These are phyloP conservation scores for Bergia sp. DNA, from an alignment of 92 coral and sea anemone genomes.

Conservation along the genomic window DNA sequence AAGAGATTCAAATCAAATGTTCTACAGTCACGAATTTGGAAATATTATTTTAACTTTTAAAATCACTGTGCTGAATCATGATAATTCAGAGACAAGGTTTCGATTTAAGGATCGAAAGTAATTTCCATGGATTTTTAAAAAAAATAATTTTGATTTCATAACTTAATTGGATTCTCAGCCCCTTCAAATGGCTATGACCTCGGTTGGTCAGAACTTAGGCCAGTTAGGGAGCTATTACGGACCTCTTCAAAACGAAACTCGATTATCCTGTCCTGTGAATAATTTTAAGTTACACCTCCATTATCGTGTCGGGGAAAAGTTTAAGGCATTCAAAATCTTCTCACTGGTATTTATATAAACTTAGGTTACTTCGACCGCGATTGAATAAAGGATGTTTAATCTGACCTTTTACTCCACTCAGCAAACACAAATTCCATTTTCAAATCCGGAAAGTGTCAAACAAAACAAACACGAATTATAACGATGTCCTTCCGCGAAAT, in stretches of 20 bases:
- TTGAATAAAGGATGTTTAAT: background rate
- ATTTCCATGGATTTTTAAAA: background rate
- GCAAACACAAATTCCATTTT: background rate
- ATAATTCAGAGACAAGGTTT: background rate
- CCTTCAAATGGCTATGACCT: conserved; percentile 38
- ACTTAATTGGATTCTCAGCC: conserved; percentile 38
- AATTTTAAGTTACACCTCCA: conserved; percentile 14
- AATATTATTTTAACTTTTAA: background rate
- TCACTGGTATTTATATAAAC: background rate
- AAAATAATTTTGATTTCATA: background rate
- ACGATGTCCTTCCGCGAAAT: conserved; percentile 15
- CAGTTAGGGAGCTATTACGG: conserved; percentile 24
- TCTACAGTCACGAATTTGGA: conserved; percentile 3
- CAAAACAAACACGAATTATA: conserved; percentile 18
- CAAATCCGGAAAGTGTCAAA: background rate
- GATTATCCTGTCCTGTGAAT: conserved; percentile 32
- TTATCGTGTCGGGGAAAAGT: conserved; percentile 3
- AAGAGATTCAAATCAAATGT: conserved; percentile 8
- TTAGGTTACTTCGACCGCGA: background rate
- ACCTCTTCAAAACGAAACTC: conserved; percentile 30
- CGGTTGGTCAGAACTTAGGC: background rate
- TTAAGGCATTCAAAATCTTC: background rate
- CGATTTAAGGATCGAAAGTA: background rate
- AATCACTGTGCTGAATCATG: no score
- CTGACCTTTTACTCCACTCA: background rate